Evolutionary conservation across 1,140 invertebrate species (phyloP), one percentile per base, ranked within the genome.

Genomic region (Dinoponera quadriceps): DNA sequence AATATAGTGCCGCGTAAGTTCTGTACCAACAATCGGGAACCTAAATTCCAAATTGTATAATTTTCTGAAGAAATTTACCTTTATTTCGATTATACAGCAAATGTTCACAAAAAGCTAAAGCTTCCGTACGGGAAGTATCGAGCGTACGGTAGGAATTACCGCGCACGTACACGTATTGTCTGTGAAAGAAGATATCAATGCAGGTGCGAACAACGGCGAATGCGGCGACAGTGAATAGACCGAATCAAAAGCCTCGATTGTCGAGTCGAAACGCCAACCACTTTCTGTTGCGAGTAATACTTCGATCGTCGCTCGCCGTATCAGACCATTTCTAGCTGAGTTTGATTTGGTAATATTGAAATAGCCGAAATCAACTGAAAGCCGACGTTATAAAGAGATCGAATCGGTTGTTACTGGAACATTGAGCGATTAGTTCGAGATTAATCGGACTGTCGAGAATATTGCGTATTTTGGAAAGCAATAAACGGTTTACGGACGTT

Each of bases 231-330:
- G 18, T 33, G 49, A 78, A 69, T 55, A 33, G 29, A 68, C 22
- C 9, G 20, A 66, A 78, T 78, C 18, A 68, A 78, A 68, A 68
- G 20, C 65, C 22, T 78, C 60, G 29, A 66, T 54, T 77, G 48
- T 77, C 29, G 16, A 78, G 16, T 68, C n/a, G 63, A 78, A 78
- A 69, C 65, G 22, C 29, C 49, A 57, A 63, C 54, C 27, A 7
- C 9, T 68, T 68, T 78, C 49, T 55, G 44, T 57, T 55, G 11
- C 29, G 29, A 38, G 16, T 1, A 51, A 78, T 33, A 71, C 48
- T 66, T 14, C 20, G 18, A 69, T 78, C 63, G 22, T 68, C 22
- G 22, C 29, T 14, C 38, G 14, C 63, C 49, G 20, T 69, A 69
- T 78, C 51, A 68, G 49, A 22, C 27, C 29, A n/a, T 51, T 20